Percentiles rank a stretch among this genome's conserved stretches.
These are phyloP conservation scores for Calephelis nemesis DNA, from an alignment of 1,140 invertebrate genomes.

Conservation along the genomic window DNA sequence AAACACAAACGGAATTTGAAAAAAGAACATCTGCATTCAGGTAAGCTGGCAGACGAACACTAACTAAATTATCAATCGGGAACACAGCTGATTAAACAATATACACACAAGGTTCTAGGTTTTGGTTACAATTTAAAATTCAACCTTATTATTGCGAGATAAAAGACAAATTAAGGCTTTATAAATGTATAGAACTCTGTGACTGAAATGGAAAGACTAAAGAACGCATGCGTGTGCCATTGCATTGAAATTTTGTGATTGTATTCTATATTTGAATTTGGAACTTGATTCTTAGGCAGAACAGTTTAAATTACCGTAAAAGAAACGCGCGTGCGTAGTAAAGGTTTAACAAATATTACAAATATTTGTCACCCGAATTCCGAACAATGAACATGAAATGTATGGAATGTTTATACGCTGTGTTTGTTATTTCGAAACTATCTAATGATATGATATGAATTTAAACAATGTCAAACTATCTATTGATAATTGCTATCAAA, in stretches of 20 bases:
- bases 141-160: conserved; percentile 39
- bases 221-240: conserved; percentile 37
- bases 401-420: background rate
- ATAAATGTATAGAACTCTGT: conserved; percentile 27
- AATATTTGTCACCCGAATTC: conserved; percentile 16
- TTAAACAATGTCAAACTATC: too few species aligned
- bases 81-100: conserved; percentile 71
- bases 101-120: conserved; percentile 47
- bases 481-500: too few species aligned
- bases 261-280: conserved; percentile 5
- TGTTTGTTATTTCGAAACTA: background rate
- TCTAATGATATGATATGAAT: too few species aligned
- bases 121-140: conserved; percentile 34
- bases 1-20: conserved; percentile 27
- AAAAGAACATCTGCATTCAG: conserved; percentile 37
- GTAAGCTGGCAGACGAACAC: conserved; percentile 54
- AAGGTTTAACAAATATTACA: conserved; percentile 24
- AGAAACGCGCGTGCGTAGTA: conserved; percentile 31
- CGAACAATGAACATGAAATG: background rate
- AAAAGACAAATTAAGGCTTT: conserved; percentile 9
- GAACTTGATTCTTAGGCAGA: conserved; percentile 10
- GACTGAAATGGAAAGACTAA: conserved; percentile 13
- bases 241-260: conserved; percentile 23
- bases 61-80: conserved; percentile 73
- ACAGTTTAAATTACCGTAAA: conserved; percentile 12